Conservation (phyloP, 2,113 vertebrate species). For the Talpa occidentalis region DNA sequence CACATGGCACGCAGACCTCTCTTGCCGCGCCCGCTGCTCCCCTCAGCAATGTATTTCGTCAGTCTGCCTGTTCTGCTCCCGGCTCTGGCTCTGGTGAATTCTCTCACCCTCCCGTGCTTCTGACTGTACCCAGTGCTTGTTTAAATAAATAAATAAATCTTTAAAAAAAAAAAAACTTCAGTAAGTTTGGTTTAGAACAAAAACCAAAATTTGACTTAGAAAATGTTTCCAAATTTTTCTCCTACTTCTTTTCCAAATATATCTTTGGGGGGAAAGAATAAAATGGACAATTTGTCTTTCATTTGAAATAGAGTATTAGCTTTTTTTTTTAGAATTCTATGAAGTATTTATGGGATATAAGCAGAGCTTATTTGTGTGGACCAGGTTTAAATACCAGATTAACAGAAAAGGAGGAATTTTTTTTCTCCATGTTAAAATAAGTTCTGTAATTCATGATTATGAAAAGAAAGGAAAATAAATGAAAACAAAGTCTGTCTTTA, state of each 20-base stretch:
- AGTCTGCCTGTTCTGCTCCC: too few species aligned
- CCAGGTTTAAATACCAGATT: conserved; percentile 18
- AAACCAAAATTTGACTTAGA: conserved; percentile 51
- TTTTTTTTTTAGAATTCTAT: conserved; percentile 32
- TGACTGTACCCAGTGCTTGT: too few species aligned
- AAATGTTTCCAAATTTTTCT: conserved; percentile 30
- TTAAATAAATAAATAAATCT: too few species aligned
- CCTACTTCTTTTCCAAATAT: conserved; percentile 53
- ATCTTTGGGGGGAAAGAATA: conserved; percentile 7
- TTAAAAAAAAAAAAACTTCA: too few species aligned
- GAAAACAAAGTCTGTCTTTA: conserved; percentile 9
- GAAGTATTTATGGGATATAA: conserved; percentile 31
- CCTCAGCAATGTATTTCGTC: too few species aligned
- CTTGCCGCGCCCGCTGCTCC: too few species aligned
- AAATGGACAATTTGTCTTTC: conserved; percentile 46
- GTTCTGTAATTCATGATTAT: conserved; percentile 12
- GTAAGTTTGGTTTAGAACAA: conserved; percentile 40
- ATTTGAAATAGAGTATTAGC: conserved; percentile 47
- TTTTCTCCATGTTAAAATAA: not conserved
- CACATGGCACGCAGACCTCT: too few species aligned
- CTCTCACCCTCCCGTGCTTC: too few species aligned
- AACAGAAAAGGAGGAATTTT: not conserved
- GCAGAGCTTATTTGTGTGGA: conserved; percentile 3
- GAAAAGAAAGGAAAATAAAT: conserved; percentile 33
- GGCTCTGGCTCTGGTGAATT: too few species aligned